These are phyloP conservation scores for Sebastes hubbsi DNA, from an alignment of 2,797 vertebrate genomes.

Conservation along the genomic window DNA sequence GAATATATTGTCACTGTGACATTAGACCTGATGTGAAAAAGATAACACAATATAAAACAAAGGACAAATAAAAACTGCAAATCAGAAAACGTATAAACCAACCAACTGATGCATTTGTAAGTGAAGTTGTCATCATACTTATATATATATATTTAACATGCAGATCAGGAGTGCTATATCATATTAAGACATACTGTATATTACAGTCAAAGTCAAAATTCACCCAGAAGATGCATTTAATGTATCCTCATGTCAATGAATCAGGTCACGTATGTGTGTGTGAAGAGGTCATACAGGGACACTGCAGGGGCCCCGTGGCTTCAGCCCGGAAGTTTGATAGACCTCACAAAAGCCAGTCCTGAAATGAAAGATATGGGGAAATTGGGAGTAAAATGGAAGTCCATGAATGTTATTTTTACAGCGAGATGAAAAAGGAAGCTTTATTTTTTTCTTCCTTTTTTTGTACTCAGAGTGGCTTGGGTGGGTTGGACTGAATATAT, in stretches of 20 bases:
- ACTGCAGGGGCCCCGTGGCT: neutral
- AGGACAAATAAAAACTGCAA: neutral
- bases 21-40: neutral
- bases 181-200: neutral
- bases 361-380: conserved; percentile 31
- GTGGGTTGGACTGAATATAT: conserved; percentile 25
- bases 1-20: neutral
- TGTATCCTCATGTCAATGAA: conserved; percentile 28
- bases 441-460: neutral
- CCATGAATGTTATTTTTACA: conserved; percentile 17
- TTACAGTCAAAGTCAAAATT: neutral
- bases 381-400: conserved; percentile 33
- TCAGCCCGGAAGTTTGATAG: conserved; percentile 9
- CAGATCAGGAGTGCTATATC: neutral
- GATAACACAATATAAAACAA: neutral
- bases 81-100: neutral
- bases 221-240: neutral
- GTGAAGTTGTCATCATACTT: neutral
- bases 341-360: conserved; percentile 34
- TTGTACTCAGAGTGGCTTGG: neutral
- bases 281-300: conserved; percentile 31
- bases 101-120: neutral
- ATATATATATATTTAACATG: neutral
- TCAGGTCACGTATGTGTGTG: conserved; percentile 18
- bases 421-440: conserved; percentile 25